These are phyloP conservation scores for Thymallus thymallus DNA, from an alignment of 2,113 vertebrate genomes.

Conservation along the genomic window DNA sequence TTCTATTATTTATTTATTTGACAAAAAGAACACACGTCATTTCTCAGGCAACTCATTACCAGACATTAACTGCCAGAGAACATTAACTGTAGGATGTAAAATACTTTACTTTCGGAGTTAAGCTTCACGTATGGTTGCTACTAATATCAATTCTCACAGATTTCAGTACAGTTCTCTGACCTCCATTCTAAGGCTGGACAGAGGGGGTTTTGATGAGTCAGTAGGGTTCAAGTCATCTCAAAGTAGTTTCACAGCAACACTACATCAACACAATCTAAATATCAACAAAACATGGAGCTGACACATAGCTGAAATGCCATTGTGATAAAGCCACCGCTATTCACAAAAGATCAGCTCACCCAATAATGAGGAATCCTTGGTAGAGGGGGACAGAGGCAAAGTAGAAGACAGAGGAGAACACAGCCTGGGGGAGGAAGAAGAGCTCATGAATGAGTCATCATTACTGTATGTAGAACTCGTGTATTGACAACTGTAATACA, in stretches of 20 bases:
- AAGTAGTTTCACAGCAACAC: conserved; percentile 34
- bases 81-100: too few species aligned
- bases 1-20: too few species aligned
- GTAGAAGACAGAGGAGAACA: conserved; percentile 96
- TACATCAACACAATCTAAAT: conserved; percentile 63
- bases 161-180: not conserved
- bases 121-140: not conserved
- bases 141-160: not conserved
- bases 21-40: not conserved
- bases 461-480: not conserved
- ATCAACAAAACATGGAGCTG: conserved; percentile 39
- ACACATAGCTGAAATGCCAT: conserved; percentile 47
- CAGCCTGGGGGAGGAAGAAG: conserved; percentile 74
- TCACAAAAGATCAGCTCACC: conserved; percentile 76
- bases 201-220: not conserved
- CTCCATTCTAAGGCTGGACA: not conserved
- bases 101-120: not conserved
- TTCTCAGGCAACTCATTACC: too few species aligned
- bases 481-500: not conserved
- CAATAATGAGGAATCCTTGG: conserved; percentile 96
- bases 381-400: conserved; percentile 96
- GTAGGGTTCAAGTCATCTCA: not conserved
- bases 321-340: conserved; percentile 37
- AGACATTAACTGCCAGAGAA: too few species aligned
- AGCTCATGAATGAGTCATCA: not conserved